These are phyloP conservation scores for Ylistrum balloti DNA, from an alignment of 1,140 invertebrate genomes.

Conservation along the genomic window DNA sequence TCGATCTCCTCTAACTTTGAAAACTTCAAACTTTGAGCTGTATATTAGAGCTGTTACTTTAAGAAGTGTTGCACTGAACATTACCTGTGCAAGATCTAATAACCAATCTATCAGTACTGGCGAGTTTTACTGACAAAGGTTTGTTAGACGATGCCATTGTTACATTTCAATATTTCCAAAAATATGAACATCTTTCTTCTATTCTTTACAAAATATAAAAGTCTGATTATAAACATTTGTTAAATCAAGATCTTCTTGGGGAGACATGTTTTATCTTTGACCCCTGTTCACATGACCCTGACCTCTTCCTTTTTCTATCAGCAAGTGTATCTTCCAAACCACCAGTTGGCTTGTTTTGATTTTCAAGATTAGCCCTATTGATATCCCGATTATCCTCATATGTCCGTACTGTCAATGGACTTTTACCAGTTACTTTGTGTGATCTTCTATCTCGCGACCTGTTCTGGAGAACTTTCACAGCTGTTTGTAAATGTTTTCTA, in stretches of 20 bases:
- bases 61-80: too few relatives aligned
- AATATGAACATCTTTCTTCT: too few relatives aligned
- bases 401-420: background rate
- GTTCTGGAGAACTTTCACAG: background rate
- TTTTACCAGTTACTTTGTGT: background rate
- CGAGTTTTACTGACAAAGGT: too few relatives aligned
- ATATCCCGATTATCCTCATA: background rate
- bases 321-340: background rate
- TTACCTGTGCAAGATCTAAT: too few relatives aligned
- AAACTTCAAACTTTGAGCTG: too few relatives aligned
- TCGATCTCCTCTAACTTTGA: too few relatives aligned
- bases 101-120: too few relatives aligned
- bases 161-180: too few relatives aligned
- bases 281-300: background rate
- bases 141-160: too few relatives aligned
- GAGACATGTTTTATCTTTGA: slow-evolving; percentile 1
- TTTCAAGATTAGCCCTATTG: background rate
- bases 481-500: slow-evolving; percentile 35
- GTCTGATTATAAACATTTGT: too few relatives aligned
- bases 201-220: too few relatives aligned
- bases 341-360: background rate
- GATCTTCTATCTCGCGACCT: background rate
- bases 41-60: too few relatives aligned
- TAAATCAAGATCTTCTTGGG: background rate
- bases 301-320: background rate